These are phyloP conservation scores for Calliopsis andreniformis DNA, from an alignment of 1,140 invertebrate species.

Conservation along the genomic window DNA sequence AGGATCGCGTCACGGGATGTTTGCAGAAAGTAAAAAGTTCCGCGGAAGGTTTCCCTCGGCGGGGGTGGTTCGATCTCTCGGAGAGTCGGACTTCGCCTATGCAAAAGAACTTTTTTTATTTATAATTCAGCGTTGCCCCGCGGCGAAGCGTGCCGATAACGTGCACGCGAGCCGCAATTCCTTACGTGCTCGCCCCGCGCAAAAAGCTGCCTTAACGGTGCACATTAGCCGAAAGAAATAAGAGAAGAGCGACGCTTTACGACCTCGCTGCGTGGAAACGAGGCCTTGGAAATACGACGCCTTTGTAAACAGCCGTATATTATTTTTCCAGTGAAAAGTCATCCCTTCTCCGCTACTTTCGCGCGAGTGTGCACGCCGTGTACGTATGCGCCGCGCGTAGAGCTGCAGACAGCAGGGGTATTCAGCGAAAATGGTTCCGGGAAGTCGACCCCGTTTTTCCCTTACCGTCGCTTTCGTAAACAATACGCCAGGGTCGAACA, in stretches of 20 bases:
- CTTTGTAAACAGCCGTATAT: constrained; percentile 16
- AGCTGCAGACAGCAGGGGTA: constrained; percentile 3
- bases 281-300: constrained; percentile 44
- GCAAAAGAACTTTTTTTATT: constrained; percentile 57
- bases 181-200: constrained; percentile 32
- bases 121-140: constrained; percentile 62
- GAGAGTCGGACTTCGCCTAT: background rate
- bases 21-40: constrained; percentile 20
- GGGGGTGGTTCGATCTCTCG: constrained; percentile 18
- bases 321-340: constrained; percentile 6
- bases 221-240: constrained; percentile 45
- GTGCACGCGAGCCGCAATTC: constrained; percentile 60
- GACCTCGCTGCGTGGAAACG: constrained; percentile 25
- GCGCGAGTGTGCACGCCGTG: background rate
- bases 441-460: constrained; percentile 27
- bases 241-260: constrained; percentile 42
- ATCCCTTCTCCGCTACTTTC: constrained; percentile 17
- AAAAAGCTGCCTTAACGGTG: constrained; percentile 23
- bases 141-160: constrained; percentile 51
- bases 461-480: constrained; percentile 13
- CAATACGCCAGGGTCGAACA: constrained; percentile 38
- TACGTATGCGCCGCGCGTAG: too few relatives aligned
- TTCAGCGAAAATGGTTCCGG: constrained; percentile 10
- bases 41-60: background rate
- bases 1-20: constrained; percentile 3